Evolutionary conservation across 2,888 invertebrate genomes (phyloP).

Genomic region (Ormyrus rosae): DNA sequence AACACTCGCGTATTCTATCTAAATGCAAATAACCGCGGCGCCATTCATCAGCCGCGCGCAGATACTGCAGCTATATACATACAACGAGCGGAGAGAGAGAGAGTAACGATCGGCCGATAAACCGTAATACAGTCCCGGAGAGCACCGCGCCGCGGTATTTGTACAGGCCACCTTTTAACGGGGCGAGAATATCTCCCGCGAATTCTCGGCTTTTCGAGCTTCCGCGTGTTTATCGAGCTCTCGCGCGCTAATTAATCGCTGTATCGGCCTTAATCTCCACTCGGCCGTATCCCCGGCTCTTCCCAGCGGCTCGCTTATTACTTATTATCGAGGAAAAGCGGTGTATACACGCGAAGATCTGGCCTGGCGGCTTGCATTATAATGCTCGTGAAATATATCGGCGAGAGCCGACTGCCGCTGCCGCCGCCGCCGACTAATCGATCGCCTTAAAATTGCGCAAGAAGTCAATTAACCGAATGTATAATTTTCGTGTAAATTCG

Average conservation of each 20-base stretch:
- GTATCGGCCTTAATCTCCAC: slow-evolving; percentile 48
- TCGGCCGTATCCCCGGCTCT: slow-evolving; percentile 21
- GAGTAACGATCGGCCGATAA: neutral
- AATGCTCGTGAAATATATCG: neutral
- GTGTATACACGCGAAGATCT: slow-evolving; percentile 5
- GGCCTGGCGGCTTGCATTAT: slow-evolving; percentile 1
- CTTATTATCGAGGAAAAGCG: slow-evolving; percentile 38
- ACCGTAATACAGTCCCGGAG: neutral
- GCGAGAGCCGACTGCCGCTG: neutral
- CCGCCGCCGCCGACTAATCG: neutral
- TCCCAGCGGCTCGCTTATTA: slow-evolving; percentile 29
- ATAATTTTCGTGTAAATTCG: slow-evolving; percentile 39
- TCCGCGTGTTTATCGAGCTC: slow-evolving; percentile 52
- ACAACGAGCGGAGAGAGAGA: too few species aligned
- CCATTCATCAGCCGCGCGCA: too few species aligned
- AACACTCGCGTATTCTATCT: neutral
- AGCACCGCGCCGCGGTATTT: neutral
- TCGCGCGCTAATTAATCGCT: slow-evolving; percentile 54
- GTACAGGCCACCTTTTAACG: neutral
- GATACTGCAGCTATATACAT: too few species aligned
- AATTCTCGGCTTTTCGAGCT: slow-evolving; percentile 46
- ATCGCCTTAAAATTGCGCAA: slow-evolving; percentile 44
- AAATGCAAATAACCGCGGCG: neutral
- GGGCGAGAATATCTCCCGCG: slow-evolving; percentile 33
- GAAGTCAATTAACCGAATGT: slow-evolving; percentile 44